A percentile compares a stretch with the other conserved stretches of the same genome.
phyloP scores from a whole-genome alignment of 2,113 vertebrate genomes.

The Passer montanus region DNA sequence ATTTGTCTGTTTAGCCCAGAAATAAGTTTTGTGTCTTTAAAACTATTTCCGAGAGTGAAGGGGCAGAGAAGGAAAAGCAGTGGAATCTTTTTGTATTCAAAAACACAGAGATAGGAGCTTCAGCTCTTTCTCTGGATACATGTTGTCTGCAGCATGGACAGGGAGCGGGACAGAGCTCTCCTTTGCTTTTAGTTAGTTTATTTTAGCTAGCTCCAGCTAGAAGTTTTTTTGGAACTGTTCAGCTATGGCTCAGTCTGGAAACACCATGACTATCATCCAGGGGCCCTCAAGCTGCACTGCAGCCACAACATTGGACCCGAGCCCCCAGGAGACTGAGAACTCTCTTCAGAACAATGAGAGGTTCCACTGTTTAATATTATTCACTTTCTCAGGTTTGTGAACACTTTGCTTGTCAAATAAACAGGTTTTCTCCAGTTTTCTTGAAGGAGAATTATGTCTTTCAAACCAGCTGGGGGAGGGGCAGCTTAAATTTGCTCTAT shows the following conservation, averaged over 20 bases:
- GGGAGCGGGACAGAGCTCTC: accelerated
- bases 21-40: not conserved
- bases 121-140: not conserved
- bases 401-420: not conserved
- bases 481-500: not conserved
- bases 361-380: not conserved
- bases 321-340: not conserved
- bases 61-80: not conserved
- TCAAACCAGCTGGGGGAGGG: not conserved
- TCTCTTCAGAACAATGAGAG: not conserved
- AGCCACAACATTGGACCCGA: accelerated
- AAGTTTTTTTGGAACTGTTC: not conserved
- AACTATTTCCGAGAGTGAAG: accelerated
- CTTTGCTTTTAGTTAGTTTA: not conserved
- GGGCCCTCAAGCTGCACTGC: accelerated
- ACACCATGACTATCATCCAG: not conserved
- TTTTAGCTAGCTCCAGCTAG: not conserved
- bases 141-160: not conserved
- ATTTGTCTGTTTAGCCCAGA: not conserved
- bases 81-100: not conserved
- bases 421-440: not conserved
- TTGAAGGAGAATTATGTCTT: not conserved
- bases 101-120: not conserved
- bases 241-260: not conserved
- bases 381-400: not conserved